These are phyloP conservation scores for Atrichornis clamosus DNA, from an alignment of 2,113 vertebrate genomes.

Conservation along the genomic window DNA sequence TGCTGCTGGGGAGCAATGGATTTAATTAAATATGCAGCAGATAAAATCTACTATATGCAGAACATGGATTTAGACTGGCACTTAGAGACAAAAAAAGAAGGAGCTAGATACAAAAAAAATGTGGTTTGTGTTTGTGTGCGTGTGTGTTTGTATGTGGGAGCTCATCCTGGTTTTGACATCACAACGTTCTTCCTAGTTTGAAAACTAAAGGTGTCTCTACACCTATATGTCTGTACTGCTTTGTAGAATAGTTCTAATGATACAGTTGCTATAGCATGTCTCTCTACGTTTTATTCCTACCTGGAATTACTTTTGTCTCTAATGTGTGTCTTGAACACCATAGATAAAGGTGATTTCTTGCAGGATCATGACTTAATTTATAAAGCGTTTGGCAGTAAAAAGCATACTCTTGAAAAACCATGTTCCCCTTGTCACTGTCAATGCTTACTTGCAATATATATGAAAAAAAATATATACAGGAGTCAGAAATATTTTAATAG, in stretches of 20 bases:
- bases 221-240: background rate
- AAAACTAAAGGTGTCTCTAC: background rate
- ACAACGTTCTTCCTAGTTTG: background rate
- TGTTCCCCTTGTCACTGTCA: background rate
- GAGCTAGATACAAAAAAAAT: rapidly evolving
- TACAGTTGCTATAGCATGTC: background rate
- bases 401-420: background rate
- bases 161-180: background rate
- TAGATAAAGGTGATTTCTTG: background rate
- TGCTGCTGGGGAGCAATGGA: background rate
- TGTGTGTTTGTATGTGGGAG: background rate
- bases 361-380: background rate
- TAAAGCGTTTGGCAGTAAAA: background rate
- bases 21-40: background rate
- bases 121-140: background rate
- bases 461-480: background rate
- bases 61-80: background rate
- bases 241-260: background rate
- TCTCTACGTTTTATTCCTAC: background rate
- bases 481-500: background rate
- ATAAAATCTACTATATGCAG: background rate
- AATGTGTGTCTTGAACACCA: background rate
- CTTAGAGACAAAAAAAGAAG: background rate
- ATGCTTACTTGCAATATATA: background rate
- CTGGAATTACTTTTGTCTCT: background rate